Base-by-base conservation (phyloP, 2,888 invertebrate species). In the Punctoribates punctum region DNA sequence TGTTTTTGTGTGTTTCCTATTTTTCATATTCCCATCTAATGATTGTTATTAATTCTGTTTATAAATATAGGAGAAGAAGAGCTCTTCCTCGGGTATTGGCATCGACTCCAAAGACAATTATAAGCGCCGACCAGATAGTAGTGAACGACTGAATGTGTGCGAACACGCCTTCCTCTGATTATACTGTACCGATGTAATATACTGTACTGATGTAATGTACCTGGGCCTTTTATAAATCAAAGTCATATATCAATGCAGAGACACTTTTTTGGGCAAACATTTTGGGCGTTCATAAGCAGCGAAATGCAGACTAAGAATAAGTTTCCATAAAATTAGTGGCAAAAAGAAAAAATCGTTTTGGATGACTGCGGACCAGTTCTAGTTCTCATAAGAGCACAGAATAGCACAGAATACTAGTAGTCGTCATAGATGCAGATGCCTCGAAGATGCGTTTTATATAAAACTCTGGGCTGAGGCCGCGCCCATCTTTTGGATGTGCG, bases 161-260 rank as follows among this genome's bases (percentile, higher is more conserved):
- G 34, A 65, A 67, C 67, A 67, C 67, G 67, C 67, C 67, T 67
- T 67, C 42, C 15, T 38, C 34, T 67, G 67, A 67, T 67, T 67
- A 67, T 67, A 67, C 38, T 23, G n/a, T 23, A 29, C n/a, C n/a
- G n/a, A n/a, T n/a, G n/a, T n/a, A n/a, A n/a, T n/a, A n/a, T n/a
- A n/a, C n/a, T n/a, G n/a, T n/a, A n/a, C n/a, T n/a, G n/a, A n/a
- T 27, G 42, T 27, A 17, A 29, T 3, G 4, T 60, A 60, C 17
- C 27, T 60, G 60, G 27, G 60, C 60, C 17, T 57, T 23, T 17
- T 20, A 57, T 57, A 25, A 11, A n/a, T 20, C 65, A 54, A 9
- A 25, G 5, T 51, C 13, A 60, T 60, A 60, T 60, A 15, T 15
- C 1, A 60, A 27, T 17, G 13, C 29, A 67, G 67, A 67, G 17